These are phyloP conservation scores for Eristalis tenax DNA, from an alignment of 2,888 invertebrate species.

Conservation along the genomic window DNA sequence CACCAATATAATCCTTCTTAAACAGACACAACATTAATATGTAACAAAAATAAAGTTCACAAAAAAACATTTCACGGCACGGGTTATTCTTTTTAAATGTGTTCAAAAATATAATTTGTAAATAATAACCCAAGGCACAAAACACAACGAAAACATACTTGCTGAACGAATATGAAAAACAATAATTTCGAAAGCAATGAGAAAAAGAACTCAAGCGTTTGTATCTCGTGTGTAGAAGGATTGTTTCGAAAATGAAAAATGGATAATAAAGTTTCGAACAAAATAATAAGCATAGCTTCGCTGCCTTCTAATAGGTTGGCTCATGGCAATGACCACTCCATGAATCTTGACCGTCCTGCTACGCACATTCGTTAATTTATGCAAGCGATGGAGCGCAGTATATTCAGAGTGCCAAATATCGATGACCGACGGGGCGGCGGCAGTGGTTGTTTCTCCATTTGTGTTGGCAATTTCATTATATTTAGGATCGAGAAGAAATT, in stretches of 20 bases:
- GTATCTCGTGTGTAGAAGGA: conserved; percentile 14
- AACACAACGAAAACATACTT: conserved; percentile 19
- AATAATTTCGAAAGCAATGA: conserved; percentile 59
- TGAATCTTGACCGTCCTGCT: conserved; percentile 2
- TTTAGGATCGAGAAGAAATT: conserved; percentile 74
- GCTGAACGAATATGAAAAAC: conserved; percentile 55
- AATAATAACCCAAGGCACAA: conserved; percentile 30
- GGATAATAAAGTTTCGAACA: conserved; percentile 49
- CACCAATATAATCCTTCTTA: conserved; percentile 60
- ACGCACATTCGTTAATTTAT: conserved; percentile 45
- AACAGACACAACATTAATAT: conserved; percentile 58
- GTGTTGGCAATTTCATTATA: conserved; percentile 71
- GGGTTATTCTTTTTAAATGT: conserved; percentile 38
- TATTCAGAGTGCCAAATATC: conserved; percentile 81
- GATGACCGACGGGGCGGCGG: conserved; percentile 43
- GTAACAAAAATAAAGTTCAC: conserved; percentile 26
- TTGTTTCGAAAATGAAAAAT: conserved; percentile 63
- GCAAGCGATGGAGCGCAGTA: conserved; percentile 80
- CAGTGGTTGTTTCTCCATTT: conserved; percentile 41
- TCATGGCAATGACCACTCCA: conserved; percentile 48
- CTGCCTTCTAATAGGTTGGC: conserved; percentile 11
- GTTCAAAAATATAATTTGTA: conserved; percentile 52
- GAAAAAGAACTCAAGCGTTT: conserved; percentile 40
- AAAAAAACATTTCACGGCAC: conserved; percentile 43
- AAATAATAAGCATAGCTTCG: conserved; percentile 62